These are phyloP conservation scores for Anguilla japonica DNA, from an alignment of 2,113 vertebrate genomes.

Conservation along the genomic window DNA sequence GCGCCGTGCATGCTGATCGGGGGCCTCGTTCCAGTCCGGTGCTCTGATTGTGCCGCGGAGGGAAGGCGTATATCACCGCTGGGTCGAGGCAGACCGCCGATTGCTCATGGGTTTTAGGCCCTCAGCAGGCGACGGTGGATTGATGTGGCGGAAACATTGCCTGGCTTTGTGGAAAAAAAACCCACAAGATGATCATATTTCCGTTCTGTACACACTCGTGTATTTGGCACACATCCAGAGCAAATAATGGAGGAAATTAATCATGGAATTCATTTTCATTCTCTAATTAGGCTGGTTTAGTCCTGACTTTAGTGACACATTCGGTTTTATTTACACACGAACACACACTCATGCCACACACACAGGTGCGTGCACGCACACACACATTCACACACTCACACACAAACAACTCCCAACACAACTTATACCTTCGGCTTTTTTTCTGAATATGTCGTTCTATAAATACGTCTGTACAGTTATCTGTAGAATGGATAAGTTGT, in stretches of 20 bases:
- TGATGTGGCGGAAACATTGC: background rate
- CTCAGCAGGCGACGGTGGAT: background rate
- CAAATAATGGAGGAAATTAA: background rate
- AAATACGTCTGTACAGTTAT: background rate
- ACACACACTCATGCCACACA: constrained; percentile 11
- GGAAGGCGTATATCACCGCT: background rate
- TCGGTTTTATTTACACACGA: background rate
- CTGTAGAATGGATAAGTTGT: background rate
- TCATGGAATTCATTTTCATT: background rate
- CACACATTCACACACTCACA: background rate
- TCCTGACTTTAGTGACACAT: background rate
- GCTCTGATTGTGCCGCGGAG: constrained; percentile 8
- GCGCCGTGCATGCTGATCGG: constrained; percentile 75
- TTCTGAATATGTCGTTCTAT: background rate
- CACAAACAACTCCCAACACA: background rate
- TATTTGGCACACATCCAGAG: background rate
- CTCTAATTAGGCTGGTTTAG: constrained; percentile 2
- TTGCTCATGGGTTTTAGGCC: constrained; percentile 1
- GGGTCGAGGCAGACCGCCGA: background rate
- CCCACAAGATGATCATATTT: background rate
- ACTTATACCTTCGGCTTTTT: background rate
- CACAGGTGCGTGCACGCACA: background rate
- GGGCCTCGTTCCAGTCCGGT: background rate
- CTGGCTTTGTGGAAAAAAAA: background rate
- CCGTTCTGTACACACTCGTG: constrained; percentile 1